Base-by-base conservation (phyloP, 2,888 invertebrate genomes). In the Conops quadrifasciatus region DNA sequence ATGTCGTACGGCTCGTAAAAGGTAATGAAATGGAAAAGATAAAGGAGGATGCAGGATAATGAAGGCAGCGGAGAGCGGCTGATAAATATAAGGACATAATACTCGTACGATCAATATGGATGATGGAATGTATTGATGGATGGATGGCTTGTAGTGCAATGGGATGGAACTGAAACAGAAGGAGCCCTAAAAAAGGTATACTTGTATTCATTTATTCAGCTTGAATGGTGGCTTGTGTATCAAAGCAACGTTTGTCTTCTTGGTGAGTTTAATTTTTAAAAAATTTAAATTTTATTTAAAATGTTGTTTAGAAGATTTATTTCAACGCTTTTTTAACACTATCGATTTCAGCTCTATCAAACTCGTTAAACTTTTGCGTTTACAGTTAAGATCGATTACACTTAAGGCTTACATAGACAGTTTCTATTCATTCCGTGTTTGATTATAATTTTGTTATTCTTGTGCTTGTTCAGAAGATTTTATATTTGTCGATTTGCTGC, bases 241-340 rank as follows among this genome's bases (percentile, higher is more conserved):
- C 36, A 26, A 58, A 28, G 13, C 58, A 58, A 11, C 16, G 9
- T 58, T 58, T 24, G 58, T 58, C 53, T 58, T 58, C 24, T 58
- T 28, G 58, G 28, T 58, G 58, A 58, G 58, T 58, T 58, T 4
- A 49, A 49, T 49, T 49, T 49, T 36, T 36, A 36, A 4, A 49
- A 13, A 49, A 49, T 49, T 16, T 11, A 15, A 56, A 9, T 21
- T 2, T 19, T 21, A 19, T 21, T 21, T 56, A 2, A 21, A 56
- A 56, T 21, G 15, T 3, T 21, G 19, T 21, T 56, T 13, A 2
- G 19, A 21, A 19, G 15, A 9, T 56, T n/a, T 21, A 56, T 56
- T 56, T 2, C 2, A 56, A 56, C 19, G 21, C 11, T 56, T 11
- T 24, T 4, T n/a, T 49, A 49, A 49, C 16, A 19, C 16, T 13